Evolutionary conservation across 2,888 invertebrate species (phyloP).

Genomic region (Asteroscopus sphinx): DNA sequence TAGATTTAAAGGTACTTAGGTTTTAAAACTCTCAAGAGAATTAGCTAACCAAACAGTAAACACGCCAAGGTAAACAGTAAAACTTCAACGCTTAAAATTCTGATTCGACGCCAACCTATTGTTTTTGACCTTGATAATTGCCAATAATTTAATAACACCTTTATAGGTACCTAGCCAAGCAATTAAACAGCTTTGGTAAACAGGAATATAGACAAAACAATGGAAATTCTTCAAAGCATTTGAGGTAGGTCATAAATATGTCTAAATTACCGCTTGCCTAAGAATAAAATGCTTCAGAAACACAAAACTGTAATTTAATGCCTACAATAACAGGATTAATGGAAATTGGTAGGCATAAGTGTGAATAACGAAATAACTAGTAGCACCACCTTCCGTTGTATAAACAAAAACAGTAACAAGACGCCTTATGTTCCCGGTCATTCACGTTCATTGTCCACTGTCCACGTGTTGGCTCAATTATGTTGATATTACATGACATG

Average conservation of each 20-base stretch:
- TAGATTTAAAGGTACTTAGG: not conserved
- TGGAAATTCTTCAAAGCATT: constrained; percentile 36
- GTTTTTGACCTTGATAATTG: constrained; percentile 44
- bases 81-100: constrained; percentile 53
- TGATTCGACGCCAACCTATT: constrained; percentile 46
- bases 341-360: constrained; percentile 26
- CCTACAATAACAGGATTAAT: constrained; percentile 36
- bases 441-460: constrained; percentile 63
- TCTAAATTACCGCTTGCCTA: constrained; percentile 32
- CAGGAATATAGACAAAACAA: constrained; percentile 20
- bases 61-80: constrained; percentile 27
- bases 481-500: constrained; percentile 56
- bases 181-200: constrained; percentile 21
- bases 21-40: constrained; percentile 16
- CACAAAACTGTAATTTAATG: constrained; percentile 51
- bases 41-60: constrained; percentile 21
- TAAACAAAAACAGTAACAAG: constrained; percentile 49
- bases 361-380: constrained; percentile 42
- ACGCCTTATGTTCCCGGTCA: constrained; percentile 47
- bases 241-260: constrained; percentile 66
- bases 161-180: constrained; percentile 24
- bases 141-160: constrained; percentile 35
- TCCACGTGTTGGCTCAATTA: constrained; percentile 63
- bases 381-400: constrained; percentile 36
- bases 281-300: constrained; percentile 37